Percentiles rank a stretch among this genome's conserved stretches.
These are phyloP conservation scores for Rhinoderma darwinii DNA, from an alignment of 2,113 vertebrate genomes.

Conservation along the genomic window DNA sequence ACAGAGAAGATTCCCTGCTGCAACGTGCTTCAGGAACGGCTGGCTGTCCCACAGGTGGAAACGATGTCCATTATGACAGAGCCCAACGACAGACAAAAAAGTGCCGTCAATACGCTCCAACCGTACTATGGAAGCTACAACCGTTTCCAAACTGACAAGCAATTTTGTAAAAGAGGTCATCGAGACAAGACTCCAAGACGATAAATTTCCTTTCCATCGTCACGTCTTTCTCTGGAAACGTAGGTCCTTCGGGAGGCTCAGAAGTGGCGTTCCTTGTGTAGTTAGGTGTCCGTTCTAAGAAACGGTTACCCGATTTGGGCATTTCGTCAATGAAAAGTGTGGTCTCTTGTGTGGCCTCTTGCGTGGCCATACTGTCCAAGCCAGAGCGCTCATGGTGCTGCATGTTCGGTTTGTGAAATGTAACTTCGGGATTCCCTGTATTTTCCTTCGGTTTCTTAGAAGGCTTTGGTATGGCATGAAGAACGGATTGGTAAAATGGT, in stretches of 20 bases:
- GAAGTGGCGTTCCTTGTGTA: no score
- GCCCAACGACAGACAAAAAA: neutral
- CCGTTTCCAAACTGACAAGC: neutral
- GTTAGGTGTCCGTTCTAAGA: no score
- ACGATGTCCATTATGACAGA: neutral
- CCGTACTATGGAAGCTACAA: neutral
- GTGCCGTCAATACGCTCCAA: neutral
- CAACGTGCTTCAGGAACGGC: neutral
- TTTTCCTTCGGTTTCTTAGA: no score
- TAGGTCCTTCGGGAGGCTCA: neutral
- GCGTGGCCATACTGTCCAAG: no score
- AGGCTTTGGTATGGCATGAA: no score
- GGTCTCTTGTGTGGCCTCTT: no score
- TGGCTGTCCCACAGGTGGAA: slow-evolving; percentile 28
- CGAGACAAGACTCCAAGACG: slow-evolving; percentile 20
- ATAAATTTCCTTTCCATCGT: slow-evolving; percentile 7
- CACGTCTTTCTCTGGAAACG: neutral
- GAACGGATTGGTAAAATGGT: no score
- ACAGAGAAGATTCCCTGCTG: neutral
- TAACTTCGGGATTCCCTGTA: no score
- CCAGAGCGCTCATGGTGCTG: no score
- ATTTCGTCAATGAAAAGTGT: no score
- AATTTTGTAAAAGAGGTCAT: neutral
- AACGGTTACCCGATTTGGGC: no score
- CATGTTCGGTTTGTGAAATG: no score